These are phyloP conservation scores for Trachelus stipa DNA, from an alignment of 2,888 invertebrate genomes.

Conservation along the genomic window DNA sequence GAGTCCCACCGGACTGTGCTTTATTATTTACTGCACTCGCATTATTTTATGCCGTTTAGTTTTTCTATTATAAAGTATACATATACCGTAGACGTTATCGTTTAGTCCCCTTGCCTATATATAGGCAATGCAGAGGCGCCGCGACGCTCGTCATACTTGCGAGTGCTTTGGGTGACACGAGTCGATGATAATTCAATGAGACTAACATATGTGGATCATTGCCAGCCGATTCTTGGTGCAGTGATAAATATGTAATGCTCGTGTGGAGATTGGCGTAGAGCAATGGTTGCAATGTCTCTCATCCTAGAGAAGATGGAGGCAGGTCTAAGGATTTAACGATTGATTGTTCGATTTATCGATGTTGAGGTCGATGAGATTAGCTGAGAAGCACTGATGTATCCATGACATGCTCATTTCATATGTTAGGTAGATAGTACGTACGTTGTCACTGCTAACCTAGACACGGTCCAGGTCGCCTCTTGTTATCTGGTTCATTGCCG, in stretches of 20 bases:
- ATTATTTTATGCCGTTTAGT: background rate
- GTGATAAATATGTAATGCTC: conserved; percentile 52
- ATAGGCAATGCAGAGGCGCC: background rate
- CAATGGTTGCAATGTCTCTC: conserved; percentile 35
- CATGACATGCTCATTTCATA: conserved; percentile 47
- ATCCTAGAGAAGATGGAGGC: conserved; percentile 8
- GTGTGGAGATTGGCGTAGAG: conserved; percentile 44
- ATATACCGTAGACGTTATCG: background rate
- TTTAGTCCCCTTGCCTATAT: background rate
- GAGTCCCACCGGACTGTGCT: background rate
- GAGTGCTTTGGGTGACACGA: background rate
- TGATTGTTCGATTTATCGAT: background rate
- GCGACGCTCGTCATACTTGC: background rate
- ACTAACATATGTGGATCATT: conserved; percentile 55
- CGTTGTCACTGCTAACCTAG: conserved; percentile 59
- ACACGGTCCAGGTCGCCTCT: conserved; percentile 44
- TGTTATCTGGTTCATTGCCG: conserved; percentile 61
- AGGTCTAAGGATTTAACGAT: background rate
- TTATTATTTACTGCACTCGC: background rate
- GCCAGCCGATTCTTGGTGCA: conserved; percentile 41
- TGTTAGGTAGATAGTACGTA: conserved; percentile 39
- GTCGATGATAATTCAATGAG: background rate
- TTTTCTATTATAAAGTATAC: background rate
- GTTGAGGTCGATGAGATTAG: background rate
- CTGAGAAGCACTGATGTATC: conserved; percentile 42